Conservation (phyloP, 2,113 vertebrate species). For the Stegastes partitus region DNA sequence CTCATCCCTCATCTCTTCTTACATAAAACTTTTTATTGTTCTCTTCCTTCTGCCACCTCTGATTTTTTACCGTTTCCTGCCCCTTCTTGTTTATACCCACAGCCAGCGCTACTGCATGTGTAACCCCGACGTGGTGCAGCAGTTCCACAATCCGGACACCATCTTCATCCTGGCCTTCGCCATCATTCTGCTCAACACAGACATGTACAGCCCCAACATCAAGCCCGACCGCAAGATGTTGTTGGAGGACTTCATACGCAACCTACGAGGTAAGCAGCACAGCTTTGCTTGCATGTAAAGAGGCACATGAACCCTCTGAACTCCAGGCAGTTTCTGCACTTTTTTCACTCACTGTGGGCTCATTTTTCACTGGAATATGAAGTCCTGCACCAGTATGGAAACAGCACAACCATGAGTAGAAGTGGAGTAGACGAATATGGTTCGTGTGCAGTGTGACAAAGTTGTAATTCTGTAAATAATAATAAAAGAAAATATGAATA, state of each 20-base stretch:
- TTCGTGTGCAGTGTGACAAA: too few species aligned
- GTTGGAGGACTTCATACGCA: conserved; percentile 98
- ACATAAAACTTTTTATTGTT: background rate
- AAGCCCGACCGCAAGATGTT: conserved; percentile 99
- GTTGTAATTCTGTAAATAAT: too few species aligned
- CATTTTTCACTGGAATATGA: too few species aligned
- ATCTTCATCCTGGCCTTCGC: conserved; percentile 99
- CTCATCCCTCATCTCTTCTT: background rate
- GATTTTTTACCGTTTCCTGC: background rate
- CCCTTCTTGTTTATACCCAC: conserved; percentile 28
- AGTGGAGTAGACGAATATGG: too few species aligned
- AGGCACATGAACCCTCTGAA: background rate
- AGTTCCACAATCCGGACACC: conserved; percentile 99
- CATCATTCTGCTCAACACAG: conserved; percentile 98
- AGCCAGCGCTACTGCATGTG: conserved; percentile 99
- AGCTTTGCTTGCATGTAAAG: background rate
- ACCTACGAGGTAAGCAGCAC: conserved; percentile 91
- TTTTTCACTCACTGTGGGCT: too few species aligned
- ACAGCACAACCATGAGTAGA: too few species aligned
- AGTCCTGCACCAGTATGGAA: too few species aligned
- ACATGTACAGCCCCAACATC: conserved; percentile 99
- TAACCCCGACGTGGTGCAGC: conserved; percentile 97
- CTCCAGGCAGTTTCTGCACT: too few species aligned
- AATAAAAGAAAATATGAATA: too few species aligned
- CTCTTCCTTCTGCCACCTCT: background rate